A percentile compares a stretch with the other conserved stretches of the same genome.
Evolutionary conservation across 1,140 invertebrate species (phyloP).

Genomic region (fruit fly (Drosophila melanogaster)): Release_6_plus_ISO1_MT NT_033779.5:7270501-7271000

Average conservation of each 20-base stretch:
- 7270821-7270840: slow-evolving; percentile 41
- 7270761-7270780: slow-evolving; percentile 68
- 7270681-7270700: slow-evolving; percentile 45
- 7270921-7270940: slow-evolving; percentile 75
- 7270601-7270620: slow-evolving; percentile 78
- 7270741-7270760: slow-evolving; percentile 79
- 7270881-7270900: slow-evolving; percentile 19
- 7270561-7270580: slow-evolving; percentile 26
- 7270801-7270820: slow-evolving; percentile 60
- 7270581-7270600: slow-evolving; percentile 43
- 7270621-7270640: slow-evolving; percentile 48
- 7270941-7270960: slow-evolving; percentile 55
- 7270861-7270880: slow-evolving; percentile 19
- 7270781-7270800: slow-evolving; percentile 17
- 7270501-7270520: neutral
- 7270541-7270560: slow-evolving; percentile 9
- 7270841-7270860: slow-evolving; percentile 22
- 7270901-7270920: slow-evolving; percentile 68
- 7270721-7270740: slow-evolving; percentile 62
- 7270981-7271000: slow-evolving; percentile 67
- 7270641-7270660: slow-evolving; percentile 70
- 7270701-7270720: slow-evolving; percentile 71
- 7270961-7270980: slow-evolving; percentile 56
- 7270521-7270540: neutral
- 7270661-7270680: slow-evolving; percentile 51